phyloP scores from a whole-genome alignment of 2,113 vertebrate genomes.

The Polypterus senegalus region DNA sequence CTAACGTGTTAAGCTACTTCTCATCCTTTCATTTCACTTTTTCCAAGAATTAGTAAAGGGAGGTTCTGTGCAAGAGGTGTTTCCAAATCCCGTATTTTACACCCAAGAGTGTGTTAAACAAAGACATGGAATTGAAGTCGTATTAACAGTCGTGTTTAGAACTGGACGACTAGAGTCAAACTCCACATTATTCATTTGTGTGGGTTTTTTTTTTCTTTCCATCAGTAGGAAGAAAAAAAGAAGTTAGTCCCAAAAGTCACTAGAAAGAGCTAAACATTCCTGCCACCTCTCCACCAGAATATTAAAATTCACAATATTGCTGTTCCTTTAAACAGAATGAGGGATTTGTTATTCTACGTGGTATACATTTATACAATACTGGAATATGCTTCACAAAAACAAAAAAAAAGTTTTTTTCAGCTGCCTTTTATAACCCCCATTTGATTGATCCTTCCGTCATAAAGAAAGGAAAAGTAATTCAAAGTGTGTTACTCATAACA shows the following conservation, averaged over 20 bases:
- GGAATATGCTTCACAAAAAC: constrained; percentile 31
- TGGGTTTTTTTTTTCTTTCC: constrained; percentile 28
- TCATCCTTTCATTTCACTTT: background rate
- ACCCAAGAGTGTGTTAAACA: constrained; percentile 51
- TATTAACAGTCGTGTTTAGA: constrained; percentile 53
- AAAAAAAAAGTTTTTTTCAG: constrained; percentile 17
- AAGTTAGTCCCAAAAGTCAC: constrained; percentile 59
- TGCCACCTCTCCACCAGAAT: constrained; percentile 39
- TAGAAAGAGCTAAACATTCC: constrained; percentile 45
- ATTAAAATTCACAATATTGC: constrained; percentile 64
- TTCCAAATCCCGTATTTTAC: constrained; percentile 27
- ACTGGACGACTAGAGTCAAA: constrained; percentile 52
- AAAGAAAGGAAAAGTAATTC: constrained; percentile 20
- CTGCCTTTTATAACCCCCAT: too few species aligned
- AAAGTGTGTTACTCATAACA: constrained; percentile 24
- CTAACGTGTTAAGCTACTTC: constrained; percentile 18
- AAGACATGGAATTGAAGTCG: constrained; percentile 46
- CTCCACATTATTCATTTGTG: constrained; percentile 24
- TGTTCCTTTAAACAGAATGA: constrained; percentile 36
- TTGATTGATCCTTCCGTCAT: too few species aligned
- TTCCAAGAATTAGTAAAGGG: constrained; percentile 22
- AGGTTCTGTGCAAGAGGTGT: constrained; percentile 72
- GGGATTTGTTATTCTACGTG: constrained; percentile 35
- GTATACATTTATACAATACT: constrained; percentile 34
- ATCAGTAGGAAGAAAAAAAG: constrained; percentile 36